These are phyloP conservation scores for Hyposoter didymator DNA, from an alignment of 2,888 invertebrate species.

Conservation along the genomic window DNA sequence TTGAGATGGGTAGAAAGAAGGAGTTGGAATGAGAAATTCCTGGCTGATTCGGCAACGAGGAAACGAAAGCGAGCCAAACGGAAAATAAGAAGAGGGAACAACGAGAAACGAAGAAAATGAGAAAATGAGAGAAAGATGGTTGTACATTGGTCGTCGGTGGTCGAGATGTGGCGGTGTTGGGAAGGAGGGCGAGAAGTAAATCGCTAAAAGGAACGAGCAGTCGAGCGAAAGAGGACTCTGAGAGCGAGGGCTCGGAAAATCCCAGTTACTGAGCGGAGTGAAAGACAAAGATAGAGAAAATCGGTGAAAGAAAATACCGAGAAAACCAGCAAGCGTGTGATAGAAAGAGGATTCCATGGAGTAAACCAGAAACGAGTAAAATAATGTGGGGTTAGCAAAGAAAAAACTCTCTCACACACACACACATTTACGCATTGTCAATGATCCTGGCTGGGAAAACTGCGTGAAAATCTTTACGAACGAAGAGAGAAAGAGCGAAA, in stretches of 20 bases:
- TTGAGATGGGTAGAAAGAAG: constrained; percentile 23
- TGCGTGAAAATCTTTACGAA: neutral
- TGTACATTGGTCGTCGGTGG: constrained; percentile 57
- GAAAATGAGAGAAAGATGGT: constrained; percentile 72
- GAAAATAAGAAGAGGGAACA: constrained; percentile 72
- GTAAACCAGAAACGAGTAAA: constrained; percentile 66
- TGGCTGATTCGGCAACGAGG: constrained; percentile 72
- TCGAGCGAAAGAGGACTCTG: constrained; percentile 78
- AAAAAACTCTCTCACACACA: neutral
- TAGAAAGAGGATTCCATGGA: constrained; percentile 40
- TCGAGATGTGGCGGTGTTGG: constrained; percentile 65
- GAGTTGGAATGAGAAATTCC: constrained; percentile 71
- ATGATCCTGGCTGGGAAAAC: neutral
- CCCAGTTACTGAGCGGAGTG: constrained; percentile 13
- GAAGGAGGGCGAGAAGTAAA: constrained; percentile 68
- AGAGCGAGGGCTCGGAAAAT: constrained; percentile 37
- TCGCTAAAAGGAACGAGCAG: constrained; percentile 83
- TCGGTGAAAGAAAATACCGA: constrained; percentile 53
- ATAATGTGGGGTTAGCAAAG: constrained; percentile 71
- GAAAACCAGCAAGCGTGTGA: constrained; percentile 42
- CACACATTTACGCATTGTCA: neutral
- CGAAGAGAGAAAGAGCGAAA: neutral
- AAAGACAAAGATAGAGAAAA: constrained; percentile 63
- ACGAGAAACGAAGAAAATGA: constrained; percentile 63
- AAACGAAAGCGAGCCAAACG: constrained; percentile 73